Percentiles rank a stretch among this genome's conserved stretches.
Evolutionary conservation across 2,113 vertebrate genomes (phyloP).

Genomic region (Alexandromys fortis): DNA sequence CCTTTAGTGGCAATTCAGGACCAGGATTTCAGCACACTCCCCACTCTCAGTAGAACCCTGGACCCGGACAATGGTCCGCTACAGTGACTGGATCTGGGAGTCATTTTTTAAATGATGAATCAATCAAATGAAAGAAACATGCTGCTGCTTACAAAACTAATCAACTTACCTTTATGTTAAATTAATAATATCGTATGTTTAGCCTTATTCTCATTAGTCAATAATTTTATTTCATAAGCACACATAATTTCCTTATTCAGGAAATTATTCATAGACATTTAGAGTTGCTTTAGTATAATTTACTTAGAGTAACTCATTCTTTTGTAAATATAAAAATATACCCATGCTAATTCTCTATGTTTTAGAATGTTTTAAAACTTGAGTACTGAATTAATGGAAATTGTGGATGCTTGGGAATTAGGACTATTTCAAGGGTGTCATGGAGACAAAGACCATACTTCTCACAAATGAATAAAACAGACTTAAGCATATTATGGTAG

Average conservation of each 20-base stretch:
- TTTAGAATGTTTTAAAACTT: not conserved
- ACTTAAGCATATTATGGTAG: not conserved
- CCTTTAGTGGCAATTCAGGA: too few relatives aligned
- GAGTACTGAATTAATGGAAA: not conserved
- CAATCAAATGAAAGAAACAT: not conserved
- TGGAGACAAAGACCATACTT: not conserved
- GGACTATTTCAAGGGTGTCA: not conserved
- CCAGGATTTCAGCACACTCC: too few relatives aligned
- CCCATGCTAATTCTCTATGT: not conserved
- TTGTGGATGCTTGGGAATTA: not conserved
- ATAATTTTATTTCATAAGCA: not conserved
- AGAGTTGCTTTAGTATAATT: not conserved
- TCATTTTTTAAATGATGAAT: not conserved
- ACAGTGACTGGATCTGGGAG: too few relatives aligned
- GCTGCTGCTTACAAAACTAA: not conserved
- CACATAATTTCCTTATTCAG: not conserved
- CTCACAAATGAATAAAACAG: not conserved
- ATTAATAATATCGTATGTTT: not conserved
- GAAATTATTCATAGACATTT: not conserved
- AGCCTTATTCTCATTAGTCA: not conserved
- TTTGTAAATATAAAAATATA: not conserved
- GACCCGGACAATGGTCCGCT: too few relatives aligned
- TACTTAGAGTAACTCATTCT: not conserved
- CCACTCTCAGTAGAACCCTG: too few relatives aligned
- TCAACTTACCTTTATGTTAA: not conserved